Evolutionary conservation across 2,888 invertebrate genomes (phyloP).

Genomic region (Netelia virgata): DNA sequence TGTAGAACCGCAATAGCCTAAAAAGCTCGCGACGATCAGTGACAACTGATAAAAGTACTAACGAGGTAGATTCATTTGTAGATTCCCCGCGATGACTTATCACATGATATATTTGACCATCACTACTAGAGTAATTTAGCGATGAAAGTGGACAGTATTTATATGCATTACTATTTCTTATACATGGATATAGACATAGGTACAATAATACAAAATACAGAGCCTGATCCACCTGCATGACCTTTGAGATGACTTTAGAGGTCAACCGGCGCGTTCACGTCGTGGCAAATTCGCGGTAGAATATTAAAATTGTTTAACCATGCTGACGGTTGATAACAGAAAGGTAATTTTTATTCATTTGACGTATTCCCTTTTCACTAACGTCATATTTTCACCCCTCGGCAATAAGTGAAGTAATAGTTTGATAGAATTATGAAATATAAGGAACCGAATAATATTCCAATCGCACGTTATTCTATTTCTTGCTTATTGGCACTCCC

Average conservation of each 20-base stretch:
- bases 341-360: background rate
- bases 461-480: no score
- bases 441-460: background rate
- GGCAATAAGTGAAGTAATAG: background rate
- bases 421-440: background rate
- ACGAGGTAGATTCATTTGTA: no score
- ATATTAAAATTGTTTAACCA: constrained; percentile 1
- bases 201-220: constrained; percentile 2
- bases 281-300: background rate
- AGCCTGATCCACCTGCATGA: background rate
- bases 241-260: constrained; percentile 8
- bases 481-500: no score
- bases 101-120: background rate
- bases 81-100: no score
- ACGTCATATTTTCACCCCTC: background rate
- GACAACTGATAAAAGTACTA: no score
- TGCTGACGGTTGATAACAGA: constrained; percentile 1
- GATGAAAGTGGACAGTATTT: background rate
- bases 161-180: background rate
- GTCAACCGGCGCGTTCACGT: background rate
- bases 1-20: background rate
- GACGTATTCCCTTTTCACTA: background rate
- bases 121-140: background rate
- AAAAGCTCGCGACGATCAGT: no score
- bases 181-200: background rate